Evolutionary conservation across 1,140 invertebrate species (phyloP), one percentile per base, ranked within the genome.

Genomic region (Polyergus mexicanus): DNA sequence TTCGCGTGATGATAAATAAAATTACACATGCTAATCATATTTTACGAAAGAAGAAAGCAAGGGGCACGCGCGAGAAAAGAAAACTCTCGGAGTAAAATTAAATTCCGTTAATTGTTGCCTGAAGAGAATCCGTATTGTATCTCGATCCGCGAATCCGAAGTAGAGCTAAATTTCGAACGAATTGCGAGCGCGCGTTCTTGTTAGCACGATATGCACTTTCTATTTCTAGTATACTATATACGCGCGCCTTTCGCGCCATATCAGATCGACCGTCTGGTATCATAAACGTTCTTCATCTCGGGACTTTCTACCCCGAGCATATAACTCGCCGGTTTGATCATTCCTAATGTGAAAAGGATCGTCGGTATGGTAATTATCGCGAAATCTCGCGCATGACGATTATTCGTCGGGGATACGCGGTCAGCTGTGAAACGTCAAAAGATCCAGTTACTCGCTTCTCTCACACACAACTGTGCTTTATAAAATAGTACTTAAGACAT

Each of bases 271-370:
- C 19, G 47, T 44, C 13, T 63, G 65, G 75, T 77, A 69, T 62
- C 68, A 63, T 44, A 74, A 74, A 65, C 58, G 51, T 22, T 68
- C 62, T 19, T 77, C 81, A 54, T 51, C 44, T 10, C 51, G 54
- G 63, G 60, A 87, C 86, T 87, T 85, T 87, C 72, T 87, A 87
- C 56, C 78, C 44, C 13, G 6, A 68, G 44, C 72, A 62, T 84
- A 65, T 84, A 65, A 77, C 35, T 56, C 41, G 54, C 38, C 35
- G 35, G 56, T 35, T 56, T 47, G 68, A 62, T 28, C 71, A 58
- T 44, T 65, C 47, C 35, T 65, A 84, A 56, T 66, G 25, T 66
- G 71, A 54, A 38, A 84, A 65, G 47, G 35, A 19, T 76, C 32
- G 41, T 85, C 35, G 60, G 51, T 32, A 38, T 28, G 25, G 62